Percentiles rank a stretch among this genome's conserved stretches.
Conservation (phyloP, 2,113 vertebrate species). For the Nothobranchius kuhntae region DNA sequence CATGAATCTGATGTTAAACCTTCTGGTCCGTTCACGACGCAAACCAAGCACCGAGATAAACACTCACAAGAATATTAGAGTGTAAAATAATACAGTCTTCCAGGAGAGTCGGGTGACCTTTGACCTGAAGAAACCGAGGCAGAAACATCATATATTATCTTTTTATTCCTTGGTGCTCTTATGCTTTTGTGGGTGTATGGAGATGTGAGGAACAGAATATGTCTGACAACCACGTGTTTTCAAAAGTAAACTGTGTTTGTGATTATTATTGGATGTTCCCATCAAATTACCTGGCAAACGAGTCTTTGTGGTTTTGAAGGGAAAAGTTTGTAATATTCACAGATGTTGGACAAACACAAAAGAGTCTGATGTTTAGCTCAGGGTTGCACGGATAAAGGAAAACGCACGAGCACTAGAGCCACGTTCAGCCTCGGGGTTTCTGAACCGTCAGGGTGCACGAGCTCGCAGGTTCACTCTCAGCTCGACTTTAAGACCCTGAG, state of each 20-base stretch:
- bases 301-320: constrained; percentile 23
- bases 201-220: not conserved
- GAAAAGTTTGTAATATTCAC: constrained; percentile 38
- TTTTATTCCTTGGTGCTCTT: constrained; percentile 29
- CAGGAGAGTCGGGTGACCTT: constrained; percentile 54
- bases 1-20: constrained; percentile 17
- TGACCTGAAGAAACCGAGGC: constrained; percentile 76
- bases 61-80: constrained; percentile 56
- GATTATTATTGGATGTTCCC: constrained; percentile 24
- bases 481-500: constrained; percentile 34
- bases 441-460: constrained; percentile 39
- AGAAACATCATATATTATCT: constrained; percentile 80
- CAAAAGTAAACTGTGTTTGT: constrained; percentile 9
- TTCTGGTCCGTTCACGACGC: constrained; percentile 25
- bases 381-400: constrained; percentile 9
- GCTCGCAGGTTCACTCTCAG: constrained; percentile 21
- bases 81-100: constrained; percentile 64
- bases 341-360: constrained; percentile 47
- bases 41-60: constrained; percentile 47
- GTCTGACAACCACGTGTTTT: not conserved
- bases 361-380: constrained; percentile 28
- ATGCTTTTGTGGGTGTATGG: not conserved
- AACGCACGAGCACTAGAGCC: not conserved
- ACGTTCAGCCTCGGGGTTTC: constrained; percentile 32
- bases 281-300: too few species aligned